phyloP scores from a whole-genome alignment of 2,888 invertebrate genomes.

The Nephrotoma guestfalica region DNA sequence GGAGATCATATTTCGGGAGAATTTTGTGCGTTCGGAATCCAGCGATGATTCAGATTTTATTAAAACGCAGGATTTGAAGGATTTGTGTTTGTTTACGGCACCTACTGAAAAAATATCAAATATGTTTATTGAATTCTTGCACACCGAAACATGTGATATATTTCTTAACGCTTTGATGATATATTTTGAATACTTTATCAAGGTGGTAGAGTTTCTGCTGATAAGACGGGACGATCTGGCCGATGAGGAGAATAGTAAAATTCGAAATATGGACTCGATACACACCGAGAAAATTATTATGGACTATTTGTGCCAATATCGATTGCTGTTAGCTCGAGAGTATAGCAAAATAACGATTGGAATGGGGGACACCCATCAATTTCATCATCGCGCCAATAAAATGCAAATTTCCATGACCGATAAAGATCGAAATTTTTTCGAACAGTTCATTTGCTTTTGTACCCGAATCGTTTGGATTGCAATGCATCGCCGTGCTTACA shows the following conservation, averaged over 20 bases:
- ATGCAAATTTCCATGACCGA: slow-evolving; percentile 22
- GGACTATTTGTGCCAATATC: slow-evolving; percentile 22
- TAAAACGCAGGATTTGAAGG: slow-evolving; percentile 25
- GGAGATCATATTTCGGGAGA: slow-evolving; percentile 16
- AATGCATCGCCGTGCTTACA: slow-evolving; percentile 24
- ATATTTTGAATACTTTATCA: slow-evolving; percentile 29
- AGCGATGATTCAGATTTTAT: slow-evolving; percentile 22
- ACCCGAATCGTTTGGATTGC: slow-evolving; percentile 27
- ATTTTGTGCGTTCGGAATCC: slow-evolving; percentile 17
- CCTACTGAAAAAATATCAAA: slow-evolving; percentile 19
- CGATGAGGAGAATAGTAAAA: slow-evolving; percentile 15
- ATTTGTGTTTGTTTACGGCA: slow-evolving; percentile 24
- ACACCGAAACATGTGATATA: slow-evolving; percentile 20
- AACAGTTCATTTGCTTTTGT: slow-evolving; percentile 23
- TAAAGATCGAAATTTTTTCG: slow-evolving; percentile 22
- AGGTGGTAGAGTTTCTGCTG: slow-evolving; percentile 25
- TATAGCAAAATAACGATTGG: slow-evolving; percentile 19
- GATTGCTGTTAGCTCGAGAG: slow-evolving; percentile 27
- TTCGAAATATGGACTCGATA: slow-evolving; percentile 15
- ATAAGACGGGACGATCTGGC: slow-evolving; percentile 25
- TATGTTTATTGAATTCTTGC: slow-evolving; percentile 23
- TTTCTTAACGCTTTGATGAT: slow-evolving; percentile 25
- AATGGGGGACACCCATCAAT: slow-evolving; percentile 16
- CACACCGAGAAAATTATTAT: slow-evolving; percentile 24
- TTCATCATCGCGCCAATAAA: slow-evolving; percentile 22